Evolutionary conservation across 2,888 invertebrate species (phyloP).

Genomic region (Girardia tigrina): DNA sequence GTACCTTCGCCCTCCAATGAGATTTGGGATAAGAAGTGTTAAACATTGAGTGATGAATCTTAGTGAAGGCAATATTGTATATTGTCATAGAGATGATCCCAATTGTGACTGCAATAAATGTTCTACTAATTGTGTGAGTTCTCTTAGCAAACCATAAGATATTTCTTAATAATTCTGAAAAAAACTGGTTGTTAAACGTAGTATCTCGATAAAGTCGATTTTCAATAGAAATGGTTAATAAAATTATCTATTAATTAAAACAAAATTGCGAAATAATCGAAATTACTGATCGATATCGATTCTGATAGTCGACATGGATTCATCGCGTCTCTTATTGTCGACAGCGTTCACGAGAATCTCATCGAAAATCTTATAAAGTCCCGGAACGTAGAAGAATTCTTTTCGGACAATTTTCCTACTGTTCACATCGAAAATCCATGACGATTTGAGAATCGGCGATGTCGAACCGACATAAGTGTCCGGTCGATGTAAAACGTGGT

Average conservation of each 20-base stretch:
- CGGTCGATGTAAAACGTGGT: constrained; percentile 88
- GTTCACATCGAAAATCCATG: constrained; percentile 82
- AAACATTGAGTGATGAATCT: too few species aligned
- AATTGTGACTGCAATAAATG: too few species aligned
- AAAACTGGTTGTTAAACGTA: too few species aligned
- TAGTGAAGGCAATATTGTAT: too few species aligned
- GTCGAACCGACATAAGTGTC: constrained; percentile 85
- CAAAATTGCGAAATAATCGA: not conserved
- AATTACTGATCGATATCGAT: constrained; percentile 61
- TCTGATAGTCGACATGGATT: constrained; percentile 75
- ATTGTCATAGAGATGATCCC: too few species aligned
- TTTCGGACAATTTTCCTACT: constrained; percentile 63
- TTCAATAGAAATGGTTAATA: too few species aligned
- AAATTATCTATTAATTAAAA: not conserved
- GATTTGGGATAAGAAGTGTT: too few species aligned
- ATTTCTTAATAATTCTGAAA: too few species aligned
- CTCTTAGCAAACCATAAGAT: too few species aligned
- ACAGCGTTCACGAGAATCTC: constrained; percentile 96
- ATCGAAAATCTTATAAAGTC: constrained; percentile 94
- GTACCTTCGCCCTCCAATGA: too few species aligned
- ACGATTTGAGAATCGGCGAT: constrained; percentile 53
- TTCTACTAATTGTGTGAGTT: too few species aligned
- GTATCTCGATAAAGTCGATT: too few species aligned
- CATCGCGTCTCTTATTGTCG: constrained; percentile 86
- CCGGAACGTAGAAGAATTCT: constrained; percentile 83